phyloP scores from a whole-genome alignment of 1,140 invertebrate genomes.

The Nautilus pompilius region DNA sequence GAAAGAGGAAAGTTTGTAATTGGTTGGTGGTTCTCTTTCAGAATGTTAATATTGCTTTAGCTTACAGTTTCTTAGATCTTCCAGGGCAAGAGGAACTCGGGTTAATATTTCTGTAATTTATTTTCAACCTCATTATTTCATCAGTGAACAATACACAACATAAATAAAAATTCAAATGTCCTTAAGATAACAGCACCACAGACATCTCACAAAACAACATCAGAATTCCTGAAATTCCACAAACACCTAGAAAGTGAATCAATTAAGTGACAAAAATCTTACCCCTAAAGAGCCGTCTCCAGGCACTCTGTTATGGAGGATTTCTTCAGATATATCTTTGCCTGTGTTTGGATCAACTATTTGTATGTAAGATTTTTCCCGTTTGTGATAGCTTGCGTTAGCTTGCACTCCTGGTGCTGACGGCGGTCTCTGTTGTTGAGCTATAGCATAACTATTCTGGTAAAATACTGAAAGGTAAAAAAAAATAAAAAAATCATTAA shows the following conservation, averaged over 20 bases:
- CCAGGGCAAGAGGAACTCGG: no score
- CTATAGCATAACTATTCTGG: conserved; percentile 5
- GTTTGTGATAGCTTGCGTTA: conserved; percentile 13
- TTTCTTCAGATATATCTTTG: conserved; percentile 30
- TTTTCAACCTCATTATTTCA: conserved; percentile 7
- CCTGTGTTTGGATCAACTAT: conserved; percentile 39
- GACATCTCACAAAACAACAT: background rate
- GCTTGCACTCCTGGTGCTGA: conserved; percentile 9
- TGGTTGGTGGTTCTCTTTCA: no score
- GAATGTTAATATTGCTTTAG: no score
- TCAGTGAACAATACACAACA: background rate
- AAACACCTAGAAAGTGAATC: background rate
- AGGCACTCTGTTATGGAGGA: conserved; percentile 11
- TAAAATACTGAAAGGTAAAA: conserved; percentile 2
- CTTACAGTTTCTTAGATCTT: no score
- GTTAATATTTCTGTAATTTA: no score
- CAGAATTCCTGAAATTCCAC: background rate
- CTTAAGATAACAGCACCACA: background rate
- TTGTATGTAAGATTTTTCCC: conserved; percentile 22
- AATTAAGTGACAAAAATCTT: background rate
- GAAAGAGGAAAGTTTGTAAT: no score
- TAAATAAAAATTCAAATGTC: background rate
- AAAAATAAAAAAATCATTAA: background rate
- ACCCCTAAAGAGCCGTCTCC: conserved; percentile 5
- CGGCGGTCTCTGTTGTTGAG: conserved; percentile 10